Conservation (phyloP, 2,113 vertebrate genomes). For the Brachyhypopomus gauderio region DNA sequence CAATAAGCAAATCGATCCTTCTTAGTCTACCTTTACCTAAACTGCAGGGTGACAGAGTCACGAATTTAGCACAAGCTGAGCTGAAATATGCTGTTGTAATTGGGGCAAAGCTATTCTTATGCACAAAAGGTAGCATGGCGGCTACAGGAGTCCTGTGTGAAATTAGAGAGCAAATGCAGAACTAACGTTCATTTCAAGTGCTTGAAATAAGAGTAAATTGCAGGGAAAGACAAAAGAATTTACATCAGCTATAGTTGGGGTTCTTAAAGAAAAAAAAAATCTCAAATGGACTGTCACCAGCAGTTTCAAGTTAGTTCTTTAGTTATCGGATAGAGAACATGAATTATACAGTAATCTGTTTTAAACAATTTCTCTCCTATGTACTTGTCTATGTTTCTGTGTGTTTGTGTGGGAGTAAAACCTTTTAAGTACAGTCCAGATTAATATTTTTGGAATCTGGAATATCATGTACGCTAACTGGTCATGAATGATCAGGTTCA, state of each 20-base stretch:
- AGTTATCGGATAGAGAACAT: background rate
- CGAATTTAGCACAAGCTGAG: background rate
- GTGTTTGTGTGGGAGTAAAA: background rate
- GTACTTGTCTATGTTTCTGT: background rate
- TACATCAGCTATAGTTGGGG: conserved; percentile 16
- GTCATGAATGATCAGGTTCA: background rate
- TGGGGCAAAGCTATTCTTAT: conserved; percentile 5
- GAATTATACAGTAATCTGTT: background rate
- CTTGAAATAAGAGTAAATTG: conserved; percentile 39
- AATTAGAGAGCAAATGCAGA: conserved; percentile 28
- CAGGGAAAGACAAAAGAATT: conserved; percentile 13
- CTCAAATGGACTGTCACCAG: conserved; percentile 22
- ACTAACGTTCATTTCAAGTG: conserved; percentile 23
- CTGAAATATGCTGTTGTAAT: conserved; percentile 4
- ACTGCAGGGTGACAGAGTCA: conserved; percentile 8
- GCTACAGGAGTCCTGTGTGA: conserved; percentile 10
- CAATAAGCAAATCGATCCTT: background rate
- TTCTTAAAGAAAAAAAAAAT: conserved; percentile 28
- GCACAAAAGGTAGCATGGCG: conserved; percentile 11
- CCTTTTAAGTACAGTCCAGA: background rate
- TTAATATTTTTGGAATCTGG: background rate
- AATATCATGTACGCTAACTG: background rate
- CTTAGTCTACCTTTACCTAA: background rate
- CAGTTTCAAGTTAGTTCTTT: background rate
- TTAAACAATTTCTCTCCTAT: background rate